phyloP scores from a whole-genome alignment of 53 echinoderm and acorn worm genomes.

The Stichopus horrens region DNA sequence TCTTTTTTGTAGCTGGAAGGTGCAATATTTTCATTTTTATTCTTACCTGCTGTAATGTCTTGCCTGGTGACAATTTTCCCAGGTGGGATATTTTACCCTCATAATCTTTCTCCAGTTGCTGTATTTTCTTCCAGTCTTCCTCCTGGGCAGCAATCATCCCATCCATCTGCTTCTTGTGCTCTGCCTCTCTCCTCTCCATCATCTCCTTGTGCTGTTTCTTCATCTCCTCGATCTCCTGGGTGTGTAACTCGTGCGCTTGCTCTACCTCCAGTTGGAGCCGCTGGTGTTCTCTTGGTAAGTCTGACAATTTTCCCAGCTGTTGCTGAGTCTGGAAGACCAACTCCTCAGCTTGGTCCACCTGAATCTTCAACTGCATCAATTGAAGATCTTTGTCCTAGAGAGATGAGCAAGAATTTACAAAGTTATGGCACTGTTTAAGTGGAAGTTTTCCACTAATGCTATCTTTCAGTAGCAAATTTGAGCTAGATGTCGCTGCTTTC shows the following conservation, averaged over 20 bases:
- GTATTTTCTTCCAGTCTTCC: conserved; percentile 73
- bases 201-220: conserved; percentile 62
- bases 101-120: conserved; percentile 80
- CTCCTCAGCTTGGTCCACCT: conserved; percentile 84
- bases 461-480: too few species aligned
- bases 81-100: conserved; percentile 76
- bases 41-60: conserved; percentile 82
- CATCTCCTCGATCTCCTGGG: conserved; percentile 55
- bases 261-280: conserved; percentile 14
- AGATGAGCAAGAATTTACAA: too few species aligned
- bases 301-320: not conserved
- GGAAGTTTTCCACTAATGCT: too few species aligned
- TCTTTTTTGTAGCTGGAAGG: not conserved
- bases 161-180: conserved; percentile 75
- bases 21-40: too few species aligned
- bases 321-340: conserved; percentile 55
- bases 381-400: conserved; percentile 81
- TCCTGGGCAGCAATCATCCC: conserved; percentile 73
- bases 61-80: conserved; percentile 85
- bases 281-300: not conserved
- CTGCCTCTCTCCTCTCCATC: conserved; percentile 64
- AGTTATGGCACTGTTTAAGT: too few species aligned
- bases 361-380: conserved; percentile 71
- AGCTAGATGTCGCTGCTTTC: too few species aligned
- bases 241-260: conserved; percentile 3